A percentile compares a stretch with the other conserved stretches of the same genome.
These are phyloP conservation scores for Cephalopholis sonnerati DNA, from an alignment of 2,113 vertebrate genomes.

Conservation along the genomic window DNA sequence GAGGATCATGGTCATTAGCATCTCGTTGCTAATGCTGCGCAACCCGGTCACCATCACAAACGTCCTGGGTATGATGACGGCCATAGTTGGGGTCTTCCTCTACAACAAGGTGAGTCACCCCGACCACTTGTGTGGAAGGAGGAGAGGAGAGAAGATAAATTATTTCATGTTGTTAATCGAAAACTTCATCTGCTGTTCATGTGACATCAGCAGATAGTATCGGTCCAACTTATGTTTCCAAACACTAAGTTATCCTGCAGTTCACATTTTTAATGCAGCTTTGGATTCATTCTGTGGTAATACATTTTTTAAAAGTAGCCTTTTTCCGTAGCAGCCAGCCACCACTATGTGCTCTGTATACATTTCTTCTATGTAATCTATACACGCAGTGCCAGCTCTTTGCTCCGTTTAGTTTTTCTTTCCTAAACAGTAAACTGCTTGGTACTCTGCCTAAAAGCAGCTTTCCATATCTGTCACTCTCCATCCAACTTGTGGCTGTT, in stretches of 20 bases:
- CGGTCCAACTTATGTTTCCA: neutral
- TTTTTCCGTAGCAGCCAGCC: neutral
- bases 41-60: constrained; percentile 94
- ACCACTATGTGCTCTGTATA: neutral
- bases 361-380: too few relatives aligned
- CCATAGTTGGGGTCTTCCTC: constrained; percentile 95
- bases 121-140: rapidly evolving
- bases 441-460: neutral
- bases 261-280: neutral
- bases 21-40: constrained; percentile 95
- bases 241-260: neutral
- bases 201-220: neutral
- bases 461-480: neutral
- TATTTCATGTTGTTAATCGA: too few relatives aligned
- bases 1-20: constrained; percentile 97
- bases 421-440: neutral
- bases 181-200: neutral
- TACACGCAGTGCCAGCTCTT: neutral
- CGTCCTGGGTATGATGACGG: constrained; percentile 96
- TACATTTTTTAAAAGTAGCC: too few relatives aligned
- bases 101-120: constrained; percentile 93
- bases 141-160: neutral
- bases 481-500: neutral
- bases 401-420: neutral
- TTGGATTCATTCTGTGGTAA: neutral